Evolutionary conservation across 2,888 invertebrate genomes (phyloP), one percentile per base, ranked within the genome.

Genomic region (Pollenia labialis): DNA sequence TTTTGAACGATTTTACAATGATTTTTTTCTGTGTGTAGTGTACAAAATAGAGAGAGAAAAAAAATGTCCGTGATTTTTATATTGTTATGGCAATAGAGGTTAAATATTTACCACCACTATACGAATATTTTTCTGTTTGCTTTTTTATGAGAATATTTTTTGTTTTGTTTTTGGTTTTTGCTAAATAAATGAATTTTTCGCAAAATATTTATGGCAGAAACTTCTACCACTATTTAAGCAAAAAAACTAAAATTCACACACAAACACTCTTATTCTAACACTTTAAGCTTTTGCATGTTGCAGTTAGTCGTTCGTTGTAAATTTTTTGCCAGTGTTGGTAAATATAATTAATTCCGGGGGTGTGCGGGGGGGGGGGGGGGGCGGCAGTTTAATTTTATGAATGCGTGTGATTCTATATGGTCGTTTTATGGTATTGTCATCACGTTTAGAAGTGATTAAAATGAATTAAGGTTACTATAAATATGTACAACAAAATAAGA

Each of bases 391-490:
- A 50, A n/a, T 52, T 54, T 56, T n/a, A 32, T 75, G 71, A n/a
- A 52, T 77, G 83, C 68, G 77, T 81, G 60, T 74, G 46, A 77
- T 77, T 52, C 32, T 68, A 18, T 81, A 66, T 84, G 84, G 81
- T 62, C 72, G 77, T 84, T 87, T 87, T 77, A 87, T 84, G 87
- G 81, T 62, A 87, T 84, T 84, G 81, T 87, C 81, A 84, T 81
- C 87, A 87, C 84, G 87, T 81, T 87, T 87, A 87, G 87, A 74
- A 87, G 84, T 81, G 87, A 87, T 87, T 84, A 77, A 87, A 87
- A 84, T 74, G 72, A 84, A 77, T 87, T 81, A 84, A 77, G 80
- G 32, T 87, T 84, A 81, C 69, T 76, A 60, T 48, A n/a, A n/a
- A n/a, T n/a, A 46, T 40, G 16, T 42, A 50, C 60, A 79, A 40